Percentiles rank a stretch among this genome's conserved stretches.
These are phyloP conservation scores for Thinocorus orbignyianus DNA, from an alignment of 2,113 vertebrate genomes.

Conservation along the genomic window DNA sequence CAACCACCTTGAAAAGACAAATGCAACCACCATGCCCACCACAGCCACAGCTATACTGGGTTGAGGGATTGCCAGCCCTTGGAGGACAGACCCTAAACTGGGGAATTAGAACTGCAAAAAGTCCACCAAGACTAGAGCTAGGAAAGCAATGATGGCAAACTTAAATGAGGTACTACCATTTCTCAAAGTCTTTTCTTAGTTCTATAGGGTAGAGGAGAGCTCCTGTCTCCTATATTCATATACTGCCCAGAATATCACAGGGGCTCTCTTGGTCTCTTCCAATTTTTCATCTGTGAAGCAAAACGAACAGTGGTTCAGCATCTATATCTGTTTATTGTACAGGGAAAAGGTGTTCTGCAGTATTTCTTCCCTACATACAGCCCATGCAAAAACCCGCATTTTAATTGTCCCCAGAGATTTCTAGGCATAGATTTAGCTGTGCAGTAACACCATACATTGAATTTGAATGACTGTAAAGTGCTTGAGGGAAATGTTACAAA, in stretches of 20 bases:
- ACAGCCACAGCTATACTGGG: background rate
- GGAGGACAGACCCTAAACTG: background rate
- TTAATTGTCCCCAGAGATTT: background rate
- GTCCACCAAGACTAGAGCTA: background rate
- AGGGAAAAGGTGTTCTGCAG: background rate
- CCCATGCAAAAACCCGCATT: background rate
- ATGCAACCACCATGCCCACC: fast-evolving
- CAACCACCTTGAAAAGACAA: background rate
- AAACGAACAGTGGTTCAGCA: background rate
- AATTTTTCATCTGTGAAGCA: background rate
- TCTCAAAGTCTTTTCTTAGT: background rate
- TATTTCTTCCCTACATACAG: background rate
- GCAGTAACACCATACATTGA: background rate
- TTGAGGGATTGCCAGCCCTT: background rate
- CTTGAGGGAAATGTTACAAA: background rate
- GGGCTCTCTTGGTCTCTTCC: background rate
- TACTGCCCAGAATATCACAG: background rate
- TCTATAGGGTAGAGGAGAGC: background rate
- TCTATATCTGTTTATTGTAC: background rate
- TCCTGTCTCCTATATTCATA: background rate
- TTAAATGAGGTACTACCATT: background rate
- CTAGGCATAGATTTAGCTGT: background rate
- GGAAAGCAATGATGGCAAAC: background rate
- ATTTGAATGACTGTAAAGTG: background rate
- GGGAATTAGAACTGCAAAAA: background rate